phyloP scores from a whole-genome alignment of 1,140 invertebrate genomes.

The Chironomus tepperi region DNA sequence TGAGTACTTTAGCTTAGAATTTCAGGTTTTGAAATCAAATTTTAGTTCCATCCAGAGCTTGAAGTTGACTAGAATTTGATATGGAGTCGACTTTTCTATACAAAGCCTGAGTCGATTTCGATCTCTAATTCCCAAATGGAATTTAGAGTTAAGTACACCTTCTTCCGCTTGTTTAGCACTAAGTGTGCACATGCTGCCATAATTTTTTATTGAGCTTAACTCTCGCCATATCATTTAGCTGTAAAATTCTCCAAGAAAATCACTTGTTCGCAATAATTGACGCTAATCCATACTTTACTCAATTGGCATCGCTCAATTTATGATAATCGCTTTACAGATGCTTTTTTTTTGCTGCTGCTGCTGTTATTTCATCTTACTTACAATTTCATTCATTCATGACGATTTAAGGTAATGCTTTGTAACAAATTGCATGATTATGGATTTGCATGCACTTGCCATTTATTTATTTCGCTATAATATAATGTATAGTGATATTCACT shows the following conservation, averaged over 20 bases:
- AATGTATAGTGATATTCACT: not conserved
- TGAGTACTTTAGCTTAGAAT: not conserved
- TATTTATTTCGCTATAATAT: not conserved
- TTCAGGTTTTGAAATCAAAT: not conserved
- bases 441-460: constrained; percentile 12
- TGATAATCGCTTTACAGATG: not conserved
- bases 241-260: not conserved
- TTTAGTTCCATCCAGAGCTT: too few species aligned
- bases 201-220: too few species aligned
- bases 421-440: constrained; percentile 13
- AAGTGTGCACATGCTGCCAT: too few species aligned
- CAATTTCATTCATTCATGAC: too few species aligned
- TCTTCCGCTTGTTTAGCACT: too few species aligned
- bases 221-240: too few species aligned
- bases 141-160: too few species aligned
- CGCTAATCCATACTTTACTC: constrained; percentile 6
- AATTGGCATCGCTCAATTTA: constrained; percentile 1
- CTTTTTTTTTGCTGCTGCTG: not conserved
- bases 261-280: constrained; percentile 1
- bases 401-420: not conserved
- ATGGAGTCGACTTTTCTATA: too few species aligned
- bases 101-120: too few species aligned
- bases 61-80: too few species aligned
- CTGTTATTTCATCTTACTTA: too few species aligned
- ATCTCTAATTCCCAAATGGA: too few species aligned